Evolutionary conservation across 2,113 vertebrate genomes (phyloP).

Genomic region (Hiodon alosoides): DNA sequence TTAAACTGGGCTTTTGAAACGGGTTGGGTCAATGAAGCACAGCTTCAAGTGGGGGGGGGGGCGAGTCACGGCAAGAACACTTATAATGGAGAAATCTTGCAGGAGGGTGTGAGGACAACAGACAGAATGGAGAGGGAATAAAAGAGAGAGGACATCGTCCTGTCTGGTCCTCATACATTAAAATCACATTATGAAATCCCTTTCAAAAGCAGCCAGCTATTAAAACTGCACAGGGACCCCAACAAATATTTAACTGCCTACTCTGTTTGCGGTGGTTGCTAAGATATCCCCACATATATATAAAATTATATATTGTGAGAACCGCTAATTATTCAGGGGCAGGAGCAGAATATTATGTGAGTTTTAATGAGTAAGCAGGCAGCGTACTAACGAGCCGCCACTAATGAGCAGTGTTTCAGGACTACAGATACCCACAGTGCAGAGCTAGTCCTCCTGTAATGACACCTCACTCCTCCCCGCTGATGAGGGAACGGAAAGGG

Average conservation of each 20-base stretch:
- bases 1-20: too few species aligned
- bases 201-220: constrained; percentile 14
- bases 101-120: not conserved
- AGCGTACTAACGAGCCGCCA: constrained; percentile 28
- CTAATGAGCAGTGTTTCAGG: constrained; percentile 24
- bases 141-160: not conserved
- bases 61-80: too few species aligned
- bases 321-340: constrained; percentile 20
- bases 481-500: too few species aligned
- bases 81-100: not conserved
- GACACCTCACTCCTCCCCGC: not conserved
- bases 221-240: not conserved
- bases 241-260: constrained; percentile 13
- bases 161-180: not conserved
- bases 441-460: not conserved
- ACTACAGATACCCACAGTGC: constrained; percentile 21
- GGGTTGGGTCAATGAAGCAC: too few species aligned
- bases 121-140: not conserved
- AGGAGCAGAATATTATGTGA: not conserved
- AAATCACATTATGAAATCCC: constrained; percentile 16
- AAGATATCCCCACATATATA: not conserved
- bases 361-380: constrained; percentile 34
- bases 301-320: constrained; percentile 10
- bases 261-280: not conserved
- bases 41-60: too few species aligned